phyloP scores from a whole-genome alignment of 2,797 vertebrate genomes.

The Pseudochromis fuscus region DNA sequence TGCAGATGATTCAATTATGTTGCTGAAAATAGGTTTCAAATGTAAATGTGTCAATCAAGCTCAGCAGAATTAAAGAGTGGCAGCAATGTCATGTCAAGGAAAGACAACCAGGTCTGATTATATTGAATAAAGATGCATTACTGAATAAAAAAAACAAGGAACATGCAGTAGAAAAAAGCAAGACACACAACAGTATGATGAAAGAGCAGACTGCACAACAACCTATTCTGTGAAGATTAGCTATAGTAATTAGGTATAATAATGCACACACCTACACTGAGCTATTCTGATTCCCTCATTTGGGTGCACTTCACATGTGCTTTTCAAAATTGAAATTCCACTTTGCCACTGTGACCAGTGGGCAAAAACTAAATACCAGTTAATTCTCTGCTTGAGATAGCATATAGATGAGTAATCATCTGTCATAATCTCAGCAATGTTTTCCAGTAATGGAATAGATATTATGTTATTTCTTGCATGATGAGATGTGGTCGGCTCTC shows the following conservation, averaged over 20 bases:
- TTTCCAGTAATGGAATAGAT: constrained; percentile 75
- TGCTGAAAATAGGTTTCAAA: neutral
- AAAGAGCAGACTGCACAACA: neutral
- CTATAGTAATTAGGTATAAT: constrained; percentile 24
- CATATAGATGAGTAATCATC: constrained; percentile 74
- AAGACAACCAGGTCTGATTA: neutral
- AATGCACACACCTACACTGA: constrained; percentile 30
- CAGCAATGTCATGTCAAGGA: neutral
- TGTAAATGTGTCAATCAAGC: neutral
- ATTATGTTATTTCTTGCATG: constrained; percentile 78
- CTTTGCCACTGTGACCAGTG: constrained; percentile 63
- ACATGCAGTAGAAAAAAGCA: constrained; percentile 2
- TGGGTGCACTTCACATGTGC: constrained; percentile 36
- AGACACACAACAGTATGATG: neutral
- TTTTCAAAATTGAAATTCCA: constrained; percentile 58
- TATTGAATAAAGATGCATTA: neutral
- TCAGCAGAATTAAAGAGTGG: neutral
- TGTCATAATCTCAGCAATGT: constrained; percentile 77
- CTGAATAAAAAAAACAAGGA: neutral
- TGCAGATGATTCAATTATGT: neutral
- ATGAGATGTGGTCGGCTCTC: constrained; percentile 70
- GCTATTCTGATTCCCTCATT: constrained; percentile 41
- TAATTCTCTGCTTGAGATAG: constrained; percentile 79
- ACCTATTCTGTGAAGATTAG: constrained; percentile 1
- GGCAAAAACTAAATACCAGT: constrained; percentile 70